A percentile compares a stretch with the other conserved stretches of the same genome.
Conservation (phyloP, 1,140 invertebrate genomes). For the Bacillus rossius region DNA sequence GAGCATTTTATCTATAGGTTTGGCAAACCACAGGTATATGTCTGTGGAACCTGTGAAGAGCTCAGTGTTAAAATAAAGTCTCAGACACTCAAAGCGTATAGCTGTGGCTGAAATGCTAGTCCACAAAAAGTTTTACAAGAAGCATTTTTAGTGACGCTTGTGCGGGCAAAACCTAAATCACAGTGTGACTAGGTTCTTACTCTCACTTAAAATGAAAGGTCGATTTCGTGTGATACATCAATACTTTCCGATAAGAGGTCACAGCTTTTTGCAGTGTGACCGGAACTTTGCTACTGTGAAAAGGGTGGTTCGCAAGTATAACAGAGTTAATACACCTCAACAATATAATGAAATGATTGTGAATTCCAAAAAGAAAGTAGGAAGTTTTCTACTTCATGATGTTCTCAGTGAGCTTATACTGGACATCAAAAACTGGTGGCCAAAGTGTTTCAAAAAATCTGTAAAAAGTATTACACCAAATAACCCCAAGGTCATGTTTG, state of each 20-base stretch:
- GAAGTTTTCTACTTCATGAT: too few species aligned
- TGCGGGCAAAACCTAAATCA: slow-evolving; percentile 30
- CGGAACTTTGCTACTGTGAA: slow-evolving; percentile 32
- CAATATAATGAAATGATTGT: slow-evolving; percentile 13
- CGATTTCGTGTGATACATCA: slow-evolving; percentile 27
- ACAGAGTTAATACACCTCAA: slow-evolving; percentile 25
- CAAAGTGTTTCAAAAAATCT: too few species aligned
- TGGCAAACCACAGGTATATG: slow-evolving; percentile 29
- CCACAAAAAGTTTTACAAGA: slow-evolving; percentile 31
- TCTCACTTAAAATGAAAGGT: slow-evolving; percentile 20
- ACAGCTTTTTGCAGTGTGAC: slow-evolving; percentile 34
- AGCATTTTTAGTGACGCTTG: slow-evolving; percentile 28
- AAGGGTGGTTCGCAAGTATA: slow-evolving; percentile 17
- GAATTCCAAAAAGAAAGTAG: not conserved
- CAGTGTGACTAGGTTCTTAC: slow-evolving; percentile 22
- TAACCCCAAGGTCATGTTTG: too few species aligned
- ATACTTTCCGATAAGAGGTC: slow-evolving; percentile 32
- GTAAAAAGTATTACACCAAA: too few species aligned
- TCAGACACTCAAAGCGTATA: slow-evolving; percentile 23
- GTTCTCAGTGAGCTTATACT: too few species aligned
- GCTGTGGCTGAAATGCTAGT: slow-evolving; percentile 28
- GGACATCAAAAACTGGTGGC: too few species aligned
- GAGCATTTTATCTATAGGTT: slow-evolving; percentile 27
- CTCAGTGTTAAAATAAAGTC: slow-evolving; percentile 9
- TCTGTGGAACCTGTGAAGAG: slow-evolving; percentile 25